Evolutionary conservation across 2,113 vertebrate genomes (phyloP).

Genomic region (Charadrius vociferus): DNA sequence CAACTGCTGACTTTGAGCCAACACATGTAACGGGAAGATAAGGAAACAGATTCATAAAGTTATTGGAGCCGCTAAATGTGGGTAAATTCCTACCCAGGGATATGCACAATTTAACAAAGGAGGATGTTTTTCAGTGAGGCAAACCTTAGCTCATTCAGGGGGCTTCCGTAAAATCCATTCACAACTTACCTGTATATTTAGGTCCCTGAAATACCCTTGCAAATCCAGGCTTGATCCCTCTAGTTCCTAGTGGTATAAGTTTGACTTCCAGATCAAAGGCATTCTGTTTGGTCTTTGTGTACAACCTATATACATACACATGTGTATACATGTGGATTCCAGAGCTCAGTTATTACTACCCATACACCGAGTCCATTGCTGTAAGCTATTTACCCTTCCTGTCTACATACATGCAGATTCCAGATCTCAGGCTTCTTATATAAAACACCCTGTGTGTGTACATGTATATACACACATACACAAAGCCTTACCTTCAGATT

Average conservation of each 20-base stretch:
- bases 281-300: background rate
- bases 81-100: background rate
- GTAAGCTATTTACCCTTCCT: background rate
- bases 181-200: background rate
- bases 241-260: background rate
- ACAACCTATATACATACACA: background rate
- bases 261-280: background rate
- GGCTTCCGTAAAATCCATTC: background rate
- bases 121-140: background rate
- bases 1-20: conserved; percentile 6
- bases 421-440: background rate
- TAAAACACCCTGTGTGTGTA: rapidly evolving
- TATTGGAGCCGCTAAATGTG: background rate
- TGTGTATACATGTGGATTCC: background rate
- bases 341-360: background rate
- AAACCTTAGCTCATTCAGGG: background rate
- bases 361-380: background rate
- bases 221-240: background rate
- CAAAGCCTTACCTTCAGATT: background rate
- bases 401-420: background rate
- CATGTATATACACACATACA: background rate
- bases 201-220: background rate
- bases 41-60: background rate
- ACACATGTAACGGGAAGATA: background rate
- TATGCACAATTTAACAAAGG: background rate